Evolutionary conservation across 2,888 invertebrate species (phyloP).

Genomic region (Dusona sp.): DNA sequence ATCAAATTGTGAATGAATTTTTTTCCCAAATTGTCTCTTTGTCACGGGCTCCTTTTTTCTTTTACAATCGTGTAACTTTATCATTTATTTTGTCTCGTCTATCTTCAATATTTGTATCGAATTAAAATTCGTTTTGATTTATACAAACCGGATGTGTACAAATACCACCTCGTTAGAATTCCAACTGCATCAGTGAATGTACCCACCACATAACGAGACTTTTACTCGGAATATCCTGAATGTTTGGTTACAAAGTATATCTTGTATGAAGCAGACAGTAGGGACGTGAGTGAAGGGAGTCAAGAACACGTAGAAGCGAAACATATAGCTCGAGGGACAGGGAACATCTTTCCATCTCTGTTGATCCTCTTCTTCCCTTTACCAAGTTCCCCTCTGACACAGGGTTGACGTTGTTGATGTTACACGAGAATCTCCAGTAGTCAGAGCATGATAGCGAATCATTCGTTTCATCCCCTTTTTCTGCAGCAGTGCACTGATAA

Average conservation of each 20-base stretch:
- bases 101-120: not conserved
- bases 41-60: too few relatives aligned
- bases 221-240: slow-evolving; percentile 3
- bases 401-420: slow-evolving; percentile 52
- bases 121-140: not conserved
- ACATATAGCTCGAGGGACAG: slow-evolving; percentile 32
- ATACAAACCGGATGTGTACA: not conserved
- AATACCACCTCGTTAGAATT: not conserved
- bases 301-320: slow-evolving; percentile 41
- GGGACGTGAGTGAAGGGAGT: slow-evolving; percentile 42
- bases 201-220: slow-evolving; percentile 9
- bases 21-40: too few relatives aligned
- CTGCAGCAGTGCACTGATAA: slow-evolving; percentile 49
- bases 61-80: too few relatives aligned
- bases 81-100: not conserved
- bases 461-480: slow-evolving; percentile 46
- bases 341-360: slow-evolving; percentile 49
- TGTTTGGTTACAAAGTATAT: slow-evolving; percentile 26
- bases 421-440: slow-evolving; percentile 49
- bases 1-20: too few relatives aligned
- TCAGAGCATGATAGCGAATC: slow-evolving; percentile 58
- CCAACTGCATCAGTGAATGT: not conserved
- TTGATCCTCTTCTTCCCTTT: slow-evolving; percentile 57
- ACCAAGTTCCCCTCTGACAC: slow-evolving; percentile 44
- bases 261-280: slow-evolving; percentile 28